Evolutionary conservation across 2,888 invertebrate species (phyloP), one percentile per base, ranked within the genome.

Genomic region (Laothoe populi): DNA sequence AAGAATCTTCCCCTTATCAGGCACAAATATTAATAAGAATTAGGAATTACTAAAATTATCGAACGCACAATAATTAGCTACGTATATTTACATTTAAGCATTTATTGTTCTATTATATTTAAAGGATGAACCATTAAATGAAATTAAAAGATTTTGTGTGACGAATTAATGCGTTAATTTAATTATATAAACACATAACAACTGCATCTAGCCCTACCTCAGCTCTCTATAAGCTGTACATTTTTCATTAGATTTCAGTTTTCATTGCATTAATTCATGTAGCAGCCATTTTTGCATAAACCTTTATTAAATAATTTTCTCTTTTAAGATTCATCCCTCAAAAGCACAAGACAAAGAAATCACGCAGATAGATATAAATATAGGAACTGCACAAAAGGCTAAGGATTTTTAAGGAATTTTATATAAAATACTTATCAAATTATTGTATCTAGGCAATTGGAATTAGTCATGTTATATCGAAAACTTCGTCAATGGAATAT

Each of bases 341-440:
- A n/a, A 31, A 26, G 31, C 49, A 8, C 16, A 31, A 49, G 26
- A 49, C 8, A 49, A 49, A 49, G 16, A 49, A 59, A 35, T 40
- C 21, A 48, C 38, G 19, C 38, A 40, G 16, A 42, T 62, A 72
- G 66, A 68, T 64, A 74, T 64, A 67, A 66, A 66, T 71, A 71
- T 79, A 79, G 79, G 79, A 80, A 80, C 80, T 71, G 66, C 71
- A 68, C 70, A 69, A 71, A 77, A 77, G 77, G 75, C 75, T 69
- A 63, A 59, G 63, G 45, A 31, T 42, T 19, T 48, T 35, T 49
- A 13, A 31, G 49, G 31, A 16, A 8, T 49, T 49, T 62, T 69
- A 42, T 62, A 62, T 49, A 58, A 40, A 46, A 59, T 60, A 60
- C 70, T 69, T 77, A 73, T 57, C 70, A 78, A 74, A 73, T 64